A percentile compares a stretch with the other conserved stretches of the same genome.
Conservation (phyloP, 2,797 vertebrate genomes). For the Thunnus albacares region DNA sequence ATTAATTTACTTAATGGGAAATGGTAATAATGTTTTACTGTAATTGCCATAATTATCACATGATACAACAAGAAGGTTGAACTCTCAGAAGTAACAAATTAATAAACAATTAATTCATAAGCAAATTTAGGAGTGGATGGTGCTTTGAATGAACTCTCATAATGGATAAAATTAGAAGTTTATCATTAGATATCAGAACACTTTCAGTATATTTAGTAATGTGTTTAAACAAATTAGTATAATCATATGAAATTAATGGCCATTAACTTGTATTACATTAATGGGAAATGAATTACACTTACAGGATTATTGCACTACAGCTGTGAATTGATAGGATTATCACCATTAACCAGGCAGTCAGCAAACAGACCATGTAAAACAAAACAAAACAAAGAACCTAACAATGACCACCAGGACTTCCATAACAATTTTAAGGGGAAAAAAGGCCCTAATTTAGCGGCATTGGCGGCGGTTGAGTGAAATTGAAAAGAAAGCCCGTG, state of each 20-base stretch:
- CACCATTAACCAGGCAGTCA: constrained; percentile 23
- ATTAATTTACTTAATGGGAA: background rate
- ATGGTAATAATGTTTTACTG: background rate
- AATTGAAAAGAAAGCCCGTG: constrained; percentile 55
- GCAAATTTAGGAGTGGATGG: background rate
- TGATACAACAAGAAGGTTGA: background rate
- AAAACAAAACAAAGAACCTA: constrained; percentile 28
- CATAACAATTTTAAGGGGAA: background rate
- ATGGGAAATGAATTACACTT: constrained; percentile 27
- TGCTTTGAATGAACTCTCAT: background rate
- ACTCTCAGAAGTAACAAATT: background rate
- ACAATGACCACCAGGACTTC: constrained; percentile 35
- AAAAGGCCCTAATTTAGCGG: constrained; percentile 23
- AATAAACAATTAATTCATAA: no score
- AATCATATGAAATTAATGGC: constrained; percentile 26
- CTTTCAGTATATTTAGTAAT: constrained; percentile 15
- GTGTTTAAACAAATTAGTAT: constrained; percentile 21
- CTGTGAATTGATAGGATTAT: constrained; percentile 43
- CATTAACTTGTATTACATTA: constrained; percentile 35
- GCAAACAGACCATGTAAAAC: constrained; percentile 10
- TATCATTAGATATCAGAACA: constrained; percentile 11
- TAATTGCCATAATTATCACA: background rate
- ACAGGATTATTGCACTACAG: constrained; percentile 34
- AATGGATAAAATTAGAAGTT: background rate
- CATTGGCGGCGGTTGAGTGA: constrained; percentile 56